Evolutionary conservation across 2,888 invertebrate genomes (phyloP).

Genomic region (Baccha elongata): DNA sequence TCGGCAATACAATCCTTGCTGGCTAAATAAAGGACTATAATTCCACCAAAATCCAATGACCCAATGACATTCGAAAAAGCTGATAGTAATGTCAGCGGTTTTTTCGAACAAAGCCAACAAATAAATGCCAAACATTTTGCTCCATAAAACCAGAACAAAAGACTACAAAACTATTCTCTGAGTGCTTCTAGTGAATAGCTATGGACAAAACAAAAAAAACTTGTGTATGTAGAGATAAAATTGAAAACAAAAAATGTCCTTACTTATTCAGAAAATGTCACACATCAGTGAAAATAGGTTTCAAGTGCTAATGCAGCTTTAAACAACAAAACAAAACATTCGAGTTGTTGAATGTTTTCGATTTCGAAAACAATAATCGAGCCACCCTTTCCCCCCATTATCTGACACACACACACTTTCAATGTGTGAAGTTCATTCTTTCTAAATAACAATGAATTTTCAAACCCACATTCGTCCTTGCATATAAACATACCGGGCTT

Average conservation of each 20-base stretch:
- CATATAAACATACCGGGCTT: constrained; percentile 6
- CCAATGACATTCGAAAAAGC: constrained; percentile 42
- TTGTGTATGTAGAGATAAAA: too few relatives aligned
- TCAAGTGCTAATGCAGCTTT: constrained; percentile 69
- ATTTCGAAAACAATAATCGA: constrained; percentile 64
- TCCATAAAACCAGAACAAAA: constrained; percentile 68
- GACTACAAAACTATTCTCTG: constrained; percentile 35
- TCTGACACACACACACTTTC: too few relatives aligned
- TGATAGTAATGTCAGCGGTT: constrained; percentile 73
- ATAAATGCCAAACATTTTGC: constrained; percentile 73
- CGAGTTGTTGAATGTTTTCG: constrained; percentile 39
- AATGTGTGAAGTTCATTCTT: constrained; percentile 11
- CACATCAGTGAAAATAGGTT: constrained; percentile 69
- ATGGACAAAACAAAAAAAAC: constrained; percentile 13
- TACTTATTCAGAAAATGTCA: constrained; percentile 66
- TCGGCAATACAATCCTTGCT: constrained; percentile 9
- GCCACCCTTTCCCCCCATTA: constrained; percentile 1
- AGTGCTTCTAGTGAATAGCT: constrained; percentile 51
- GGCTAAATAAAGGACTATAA: not conserved
- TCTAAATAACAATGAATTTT: constrained; percentile 51
- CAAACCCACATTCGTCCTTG: constrained; percentile 62
- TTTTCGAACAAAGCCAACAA: constrained; percentile 69
- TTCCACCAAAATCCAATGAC: constrained; percentile 56
- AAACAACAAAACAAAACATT: constrained; percentile 15
- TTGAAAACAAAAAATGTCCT: constrained; percentile 3